Evolutionary conservation across 2,113 vertebrate genomes (phyloP), one percentile per base, ranked within the genome.

Genomic region (Nycticorax nycticorax): DNA sequence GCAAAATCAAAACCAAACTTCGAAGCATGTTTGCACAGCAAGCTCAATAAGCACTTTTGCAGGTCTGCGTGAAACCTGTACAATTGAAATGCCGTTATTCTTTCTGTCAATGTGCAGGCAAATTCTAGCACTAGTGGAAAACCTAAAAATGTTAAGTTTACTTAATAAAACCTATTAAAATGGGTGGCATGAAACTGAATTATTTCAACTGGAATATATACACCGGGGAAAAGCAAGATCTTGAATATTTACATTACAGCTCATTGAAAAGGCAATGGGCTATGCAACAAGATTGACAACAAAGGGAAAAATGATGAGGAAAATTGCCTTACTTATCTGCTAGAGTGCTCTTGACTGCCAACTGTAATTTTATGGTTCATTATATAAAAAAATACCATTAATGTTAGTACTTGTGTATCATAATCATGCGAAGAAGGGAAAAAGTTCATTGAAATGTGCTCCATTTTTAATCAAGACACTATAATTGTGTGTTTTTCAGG

Each of bases 261-360:
- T 98, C 97, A 96, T 97, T 97, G 97, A 93, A 97, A 97, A 98
- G 95, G 95, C 97, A 97, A 96, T 97, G 97, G 96, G 56, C 95
- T 98, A 96, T 98, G 96, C 81, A 96, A 93, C 83, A 93, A 95
- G 97, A 97, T 92, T 98, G 98, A 98, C 97, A 98, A 97, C 98
- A 97, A 98, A 97, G 89, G 97, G 93, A 97, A 97, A 98, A 98
- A 97, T 92, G 94, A 95, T 90, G 97, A 97, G 85, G 97, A 96
- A 98, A 98, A 98, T 98, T 96, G 97, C 97, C 93, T 98, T 95
- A 95, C 97, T 98, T 97, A 98, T 97, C 97, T 97, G 95, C 97
- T 97, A 95, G 96, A 97, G 97, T 93, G 93, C 93, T 97, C 97
- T 92, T 97, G 96, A 97, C 96, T 98, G 97, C 97, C 89, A 93